These are phyloP conservation scores for Neotoxoptera formosana DNA, from an alignment of 1,140 invertebrate genomes.

Conservation along the genomic window DNA sequence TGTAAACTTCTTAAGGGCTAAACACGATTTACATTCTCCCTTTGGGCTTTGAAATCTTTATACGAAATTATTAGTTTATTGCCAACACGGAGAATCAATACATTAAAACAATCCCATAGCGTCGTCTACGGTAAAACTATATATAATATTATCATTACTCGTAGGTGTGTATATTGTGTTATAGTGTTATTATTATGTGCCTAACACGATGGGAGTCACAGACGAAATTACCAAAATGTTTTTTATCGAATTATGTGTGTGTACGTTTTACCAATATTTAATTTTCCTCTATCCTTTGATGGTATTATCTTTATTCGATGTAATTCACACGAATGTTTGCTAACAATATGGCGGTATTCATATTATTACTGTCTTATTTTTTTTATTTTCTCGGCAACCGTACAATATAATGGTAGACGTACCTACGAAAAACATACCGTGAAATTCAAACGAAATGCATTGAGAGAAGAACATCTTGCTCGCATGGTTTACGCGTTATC, in stretches of 20 bases:
- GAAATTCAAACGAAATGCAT: not conserved
- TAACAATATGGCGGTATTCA: not conserved
- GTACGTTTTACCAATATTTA: not conserved
- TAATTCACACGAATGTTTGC: not conserved
- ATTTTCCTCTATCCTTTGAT: not conserved
- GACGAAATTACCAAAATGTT: not conserved
- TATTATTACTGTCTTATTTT: not conserved
- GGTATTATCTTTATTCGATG: not conserved
- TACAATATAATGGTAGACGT: not conserved
- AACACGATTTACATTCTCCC: not conserved
- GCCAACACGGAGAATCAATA: not conserved
- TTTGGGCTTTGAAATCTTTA: not conserved
- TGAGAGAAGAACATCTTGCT: not conserved
- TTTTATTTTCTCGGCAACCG: not conserved
- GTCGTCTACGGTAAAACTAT: not conserved
- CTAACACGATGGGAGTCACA: rapidly evolving
- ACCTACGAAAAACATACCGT: not conserved
- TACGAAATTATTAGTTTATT: not conserved
- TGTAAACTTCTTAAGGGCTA: not conserved
- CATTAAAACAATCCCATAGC: not conserved
- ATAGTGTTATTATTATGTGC: not conserved
- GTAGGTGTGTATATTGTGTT: not conserved
- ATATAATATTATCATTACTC: not conserved
- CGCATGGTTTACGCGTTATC: not conserved
- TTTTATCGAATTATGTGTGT: not conserved